Base-by-base conservation (phyloP, 2,888 invertebrate species). In the Lepidochitona cinerea region DNA sequence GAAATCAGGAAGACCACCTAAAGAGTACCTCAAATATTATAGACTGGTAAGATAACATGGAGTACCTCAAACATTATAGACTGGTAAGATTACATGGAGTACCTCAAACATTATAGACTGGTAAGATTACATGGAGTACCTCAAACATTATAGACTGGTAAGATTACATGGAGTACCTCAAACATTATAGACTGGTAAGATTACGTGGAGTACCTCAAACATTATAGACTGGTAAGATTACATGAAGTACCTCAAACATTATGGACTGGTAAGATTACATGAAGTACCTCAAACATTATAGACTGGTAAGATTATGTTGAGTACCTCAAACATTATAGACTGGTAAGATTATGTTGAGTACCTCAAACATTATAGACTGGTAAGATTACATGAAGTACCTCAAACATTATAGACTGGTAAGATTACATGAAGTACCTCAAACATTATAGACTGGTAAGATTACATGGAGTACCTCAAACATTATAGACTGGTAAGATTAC, bases 21-120 rank as follows among this genome's bases (percentile, higher is more conserved):
- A 93, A 18, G 92, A 94, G 33, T 96, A 94, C 90, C 92, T 97
- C 65, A 93, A 94, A 80, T 95, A 95, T 91, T 98, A 97, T 89
- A 92, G 94, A 84, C 93, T 94, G 89, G 94, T 94, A 85, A 64
- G 36, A 26, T 1, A 7, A 41, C 41, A 41, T 41, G 18, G 41
- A 18, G 9, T 41, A 41, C 41, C 41, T 41, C 18, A 9, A 41
- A 41, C 18, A 18, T 18, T 18, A 41, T 18, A 12, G 9, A 41
- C 18, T 41, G 9, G 18, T 9, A 18, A 41, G 41, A 18, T 41
- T 41, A 41, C 9, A 41, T 12, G 41, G 41, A 18, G 9, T 41
- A 41, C 41, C 41, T 41, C 18, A 9, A 41, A 41, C 18, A 18
- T 41, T 18, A 41, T 18, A 41, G 9, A 41, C 18, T 18, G 9